Evolutionary conservation across 2,888 invertebrate genomes (phyloP).

Genomic region (Ashinkailepas kermadecensis): DNA sequence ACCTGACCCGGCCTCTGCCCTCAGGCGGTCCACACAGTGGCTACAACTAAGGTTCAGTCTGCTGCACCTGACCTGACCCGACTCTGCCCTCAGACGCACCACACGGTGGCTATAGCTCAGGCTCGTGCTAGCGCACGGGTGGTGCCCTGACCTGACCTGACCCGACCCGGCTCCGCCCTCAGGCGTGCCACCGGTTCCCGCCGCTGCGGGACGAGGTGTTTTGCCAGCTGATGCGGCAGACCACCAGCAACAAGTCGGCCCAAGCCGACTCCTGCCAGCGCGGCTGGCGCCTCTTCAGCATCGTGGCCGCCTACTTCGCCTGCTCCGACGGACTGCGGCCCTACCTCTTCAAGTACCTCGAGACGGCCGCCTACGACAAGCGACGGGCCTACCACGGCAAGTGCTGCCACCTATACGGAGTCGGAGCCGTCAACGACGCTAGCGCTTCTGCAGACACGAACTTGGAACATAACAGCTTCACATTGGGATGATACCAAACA

Average conservation of each 20-base stretch:
- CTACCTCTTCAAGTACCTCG: conserved; percentile 88
- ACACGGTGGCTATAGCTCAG: too few relatives aligned
- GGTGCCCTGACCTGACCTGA: too few relatives aligned
- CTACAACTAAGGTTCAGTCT: too few relatives aligned
- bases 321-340: conserved; percentile 87
- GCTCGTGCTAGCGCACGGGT: too few relatives aligned
- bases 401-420: conserved; percentile 25
- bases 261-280: conserved; percentile 84
- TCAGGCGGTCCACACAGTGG: too few relatives aligned
- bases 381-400: conserved; percentile 79
- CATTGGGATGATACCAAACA: too few relatives aligned
- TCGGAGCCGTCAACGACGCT: too few relatives aligned
- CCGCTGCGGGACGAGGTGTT: conserved; percentile 91
- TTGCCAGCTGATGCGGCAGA: conserved; percentile 98
- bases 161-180: conserved; percentile 34
- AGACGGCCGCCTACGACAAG: conserved; percentile 87
- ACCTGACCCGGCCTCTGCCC: too few relatives aligned
- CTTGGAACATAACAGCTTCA: too few relatives aligned
- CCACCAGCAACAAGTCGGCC: conserved; percentile 83
- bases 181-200: conserved; percentile 91
- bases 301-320: conserved; percentile 92
- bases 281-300: conserved; percentile 93
- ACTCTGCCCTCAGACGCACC: too few relatives aligned
- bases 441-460: too few relatives aligned
- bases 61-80: too few relatives aligned